Conservation (phyloP, 2,113 vertebrate species). For the Turnix velox region DNA sequence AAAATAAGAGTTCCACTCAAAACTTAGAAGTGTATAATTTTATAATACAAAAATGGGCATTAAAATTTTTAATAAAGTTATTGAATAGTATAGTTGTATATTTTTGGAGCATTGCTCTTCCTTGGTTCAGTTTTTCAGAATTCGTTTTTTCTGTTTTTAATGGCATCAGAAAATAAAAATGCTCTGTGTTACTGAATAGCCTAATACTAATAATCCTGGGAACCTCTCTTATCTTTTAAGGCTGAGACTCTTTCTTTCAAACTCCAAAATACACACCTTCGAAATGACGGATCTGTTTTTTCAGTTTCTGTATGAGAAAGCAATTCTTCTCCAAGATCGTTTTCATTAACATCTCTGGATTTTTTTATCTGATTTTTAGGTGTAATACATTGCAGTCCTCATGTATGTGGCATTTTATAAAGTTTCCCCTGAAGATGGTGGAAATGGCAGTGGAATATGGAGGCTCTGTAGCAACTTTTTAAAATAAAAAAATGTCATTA, state of each 20-base stretch:
- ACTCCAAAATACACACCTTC: neutral
- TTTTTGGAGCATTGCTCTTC: neutral
- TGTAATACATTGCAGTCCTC: accelerated
- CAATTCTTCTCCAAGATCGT: neutral
- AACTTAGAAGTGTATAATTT: neutral
- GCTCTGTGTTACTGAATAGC: neutral
- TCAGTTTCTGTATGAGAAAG: neutral
- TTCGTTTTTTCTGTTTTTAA: neutral
- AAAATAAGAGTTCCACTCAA: neutral
- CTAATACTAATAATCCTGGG: neutral
- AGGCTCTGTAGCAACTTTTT: neutral
- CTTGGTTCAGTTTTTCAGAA: neutral
- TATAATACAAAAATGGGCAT: neutral
- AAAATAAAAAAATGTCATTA: neutral
- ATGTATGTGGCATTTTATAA: neutral
- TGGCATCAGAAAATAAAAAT: neutral
- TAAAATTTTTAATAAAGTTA: neutral
- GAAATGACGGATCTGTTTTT: neutral
- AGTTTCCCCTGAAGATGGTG: neutral
- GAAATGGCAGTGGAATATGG: neutral
- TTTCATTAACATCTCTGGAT: neutral
- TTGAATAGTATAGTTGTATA: neutral
- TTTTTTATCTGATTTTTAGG: neutral
- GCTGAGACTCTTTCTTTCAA: neutral
- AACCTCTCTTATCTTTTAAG: neutral